Base-by-base conservation (phyloP, 1,140 invertebrate species). In the Harlomillsia oculata region DNA sequence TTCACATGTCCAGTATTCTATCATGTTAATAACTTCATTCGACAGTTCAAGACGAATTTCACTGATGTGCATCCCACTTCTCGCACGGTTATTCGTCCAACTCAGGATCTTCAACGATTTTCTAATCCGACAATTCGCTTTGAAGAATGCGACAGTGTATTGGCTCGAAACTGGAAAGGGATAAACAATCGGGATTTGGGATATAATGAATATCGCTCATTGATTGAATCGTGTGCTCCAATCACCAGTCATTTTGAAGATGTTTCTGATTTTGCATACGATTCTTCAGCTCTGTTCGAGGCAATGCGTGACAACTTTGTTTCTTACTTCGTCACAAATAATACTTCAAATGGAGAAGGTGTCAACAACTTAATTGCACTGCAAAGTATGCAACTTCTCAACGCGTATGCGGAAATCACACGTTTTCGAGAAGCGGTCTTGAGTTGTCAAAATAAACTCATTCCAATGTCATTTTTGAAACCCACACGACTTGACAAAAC, bases 1-100 rank as follows among this genome's bases (percentile, higher is more conserved):
- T 56, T 56, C 36, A 61, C 59, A 1, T 61, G 59, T 30, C 59
- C 59, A 1, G 51, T 61, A 5, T 50, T 61, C 18, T 61, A 32
- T 16, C 59, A 61, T 32, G 25, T 61, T 21, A 37, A 52, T 20
- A 37, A 44, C n/a, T 49, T 52, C 23, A 40, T 61, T 9, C 23
- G 41, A 29, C 39, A 52, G 11, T 53, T 52, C 26, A 45, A 53
- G 28, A 25, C 26, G 11, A 61, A 61, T 26, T 61, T 8, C 1
- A 46, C 59, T 1, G 59, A 56, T 41, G 40, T 58, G 21, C 49
- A 58, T 39, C 46, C 34, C 6, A 36, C 34, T 2, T 45, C 26
- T 14, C 40, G 41, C 3, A 20, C 41, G 14, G 8, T 37, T 9
- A 3, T 18, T 14, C 16, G 18, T 34, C 28, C 54, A 1, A 21